These are phyloP conservation scores for Plagodis pulveraria DNA, from an alignment of 2,888 invertebrate species.

Conservation along the genomic window DNA sequence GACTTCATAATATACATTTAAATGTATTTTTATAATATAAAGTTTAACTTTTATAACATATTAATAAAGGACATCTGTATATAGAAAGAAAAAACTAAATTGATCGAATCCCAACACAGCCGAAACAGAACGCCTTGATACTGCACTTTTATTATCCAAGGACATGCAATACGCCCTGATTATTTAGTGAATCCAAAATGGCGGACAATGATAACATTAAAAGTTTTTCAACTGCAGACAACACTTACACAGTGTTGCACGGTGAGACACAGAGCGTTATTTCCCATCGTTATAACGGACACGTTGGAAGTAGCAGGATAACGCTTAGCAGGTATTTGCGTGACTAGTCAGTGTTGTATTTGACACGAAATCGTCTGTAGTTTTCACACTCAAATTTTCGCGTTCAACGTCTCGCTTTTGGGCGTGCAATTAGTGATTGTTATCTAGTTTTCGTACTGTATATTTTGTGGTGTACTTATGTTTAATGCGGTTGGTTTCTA, in stretches of 20 bases:
- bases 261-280: slow-evolving; percentile 9
- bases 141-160: slow-evolving; percentile 72
- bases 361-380: slow-evolving; percentile 73
- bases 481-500: slow-evolving; percentile 21
- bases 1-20: no score
- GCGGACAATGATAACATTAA: slow-evolving; percentile 56
- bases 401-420: slow-evolving; percentile 67
- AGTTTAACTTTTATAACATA: no score
- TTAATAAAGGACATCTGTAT: no score
- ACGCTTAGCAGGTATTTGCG: slow-evolving; percentile 52
- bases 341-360: slow-evolving; percentile 61
- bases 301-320: slow-evolving; percentile 45
- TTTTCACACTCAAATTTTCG: slow-evolving; percentile 79
- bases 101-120: slow-evolving; percentile 32
- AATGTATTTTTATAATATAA: no score
- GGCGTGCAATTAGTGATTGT: slow-evolving; percentile 76
- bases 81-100: no score
- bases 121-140: slow-evolving; percentile 47
- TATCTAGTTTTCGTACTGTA: slow-evolving; percentile 63
- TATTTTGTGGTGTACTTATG: slow-evolving; percentile 44
- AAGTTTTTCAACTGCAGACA: slow-evolving; percentile 31
- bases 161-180: slow-evolving; percentile 69
- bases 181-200: slow-evolving; percentile 65
- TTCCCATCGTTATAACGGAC: slow-evolving; percentile 19
- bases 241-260: slow-evolving; percentile 32